Evolutionary conservation across 2,113 vertebrate genomes (phyloP).

Genomic region (Trematocara zebra): DNA sequence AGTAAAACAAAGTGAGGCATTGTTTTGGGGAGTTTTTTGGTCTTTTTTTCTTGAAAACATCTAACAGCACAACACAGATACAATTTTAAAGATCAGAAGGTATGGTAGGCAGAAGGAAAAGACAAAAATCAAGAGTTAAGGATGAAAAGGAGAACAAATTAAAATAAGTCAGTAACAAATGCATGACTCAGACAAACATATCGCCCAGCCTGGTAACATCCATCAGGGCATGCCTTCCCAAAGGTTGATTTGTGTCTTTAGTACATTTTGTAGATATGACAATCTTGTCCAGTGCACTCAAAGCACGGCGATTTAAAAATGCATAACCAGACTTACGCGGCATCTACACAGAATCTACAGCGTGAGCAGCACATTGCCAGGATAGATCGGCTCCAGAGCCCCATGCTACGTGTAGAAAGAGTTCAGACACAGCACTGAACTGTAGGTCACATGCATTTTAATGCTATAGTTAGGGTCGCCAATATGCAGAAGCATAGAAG

Average conservation of each 20-base stretch:
- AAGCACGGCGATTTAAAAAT: slow-evolving; percentile 17
- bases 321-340: neutral
- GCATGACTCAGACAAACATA: neutral
- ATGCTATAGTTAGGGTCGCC: neutral
- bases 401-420: neutral
- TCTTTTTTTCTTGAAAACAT: neutral
- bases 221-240: neutral
- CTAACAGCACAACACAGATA: neutral
- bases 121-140: neutral
- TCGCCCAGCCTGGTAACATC: neutral
- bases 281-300: neutral
- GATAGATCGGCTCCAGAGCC: neutral
- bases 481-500: neutral
- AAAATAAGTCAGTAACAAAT: slow-evolving; percentile 5
- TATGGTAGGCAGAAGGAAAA: neutral
- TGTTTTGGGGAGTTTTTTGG: neutral
- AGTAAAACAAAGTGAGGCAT: neutral
- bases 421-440: neutral
- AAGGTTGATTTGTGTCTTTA: neutral
- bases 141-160: neutral
- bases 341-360: neutral
- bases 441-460: neutral
- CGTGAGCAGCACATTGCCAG: neutral
- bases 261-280: slow-evolving; percentile 8
- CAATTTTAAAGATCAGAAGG: neutral